phyloP scores from a whole-genome alignment of 2,888 invertebrate genomes.

The Phymatocera aterrima region DNA sequence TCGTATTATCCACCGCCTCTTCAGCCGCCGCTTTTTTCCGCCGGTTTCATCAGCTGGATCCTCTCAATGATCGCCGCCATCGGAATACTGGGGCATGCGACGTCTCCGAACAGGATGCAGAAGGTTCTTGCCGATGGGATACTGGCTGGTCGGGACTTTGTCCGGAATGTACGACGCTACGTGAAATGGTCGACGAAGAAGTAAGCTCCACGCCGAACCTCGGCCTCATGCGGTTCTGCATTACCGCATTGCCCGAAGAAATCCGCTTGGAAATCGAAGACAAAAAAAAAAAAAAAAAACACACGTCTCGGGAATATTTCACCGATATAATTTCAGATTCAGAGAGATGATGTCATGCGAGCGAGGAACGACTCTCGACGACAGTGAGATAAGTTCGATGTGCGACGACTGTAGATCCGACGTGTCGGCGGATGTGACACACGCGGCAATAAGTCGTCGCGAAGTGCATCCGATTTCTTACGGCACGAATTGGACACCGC shows the following conservation, averaged over 20 bases:
- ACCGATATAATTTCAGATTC: slow-evolving; percentile 33
- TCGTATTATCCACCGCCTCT: slow-evolving; percentile 63
- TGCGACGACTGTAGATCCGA: slow-evolving; percentile 62
- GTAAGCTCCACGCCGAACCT: not conserved
- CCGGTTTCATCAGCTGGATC: slow-evolving; percentile 68
- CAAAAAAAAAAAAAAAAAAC: too few species aligned
- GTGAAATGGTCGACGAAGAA: slow-evolving; percentile 29
- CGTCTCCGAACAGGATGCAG: slow-evolving; percentile 51
- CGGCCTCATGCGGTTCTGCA: too few species aligned
- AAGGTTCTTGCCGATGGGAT: slow-evolving; percentile 12
- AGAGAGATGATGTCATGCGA: slow-evolving; percentile 25
- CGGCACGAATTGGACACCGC: slow-evolving; percentile 63
- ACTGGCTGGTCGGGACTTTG: not conserved
- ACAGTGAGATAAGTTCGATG: slow-evolving; percentile 58
- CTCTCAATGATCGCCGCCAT: slow-evolving; percentile 63
- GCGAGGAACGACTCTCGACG: slow-evolving; percentile 49
- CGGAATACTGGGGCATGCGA: slow-evolving; percentile 55
- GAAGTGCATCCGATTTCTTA: slow-evolving; percentile 61
- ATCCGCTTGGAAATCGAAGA: too few species aligned
- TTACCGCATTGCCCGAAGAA: not conserved
- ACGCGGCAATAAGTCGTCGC: slow-evolving; percentile 12
- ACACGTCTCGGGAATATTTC: too few species aligned
- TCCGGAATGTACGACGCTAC: not conserved
- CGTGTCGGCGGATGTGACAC: slow-evolving; percentile 54
- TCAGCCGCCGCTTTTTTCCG: slow-evolving; percentile 62